Evolutionary conservation across 2,113 vertebrate species (phyloP).

Genomic region (Butastur rufipennis): DNA sequence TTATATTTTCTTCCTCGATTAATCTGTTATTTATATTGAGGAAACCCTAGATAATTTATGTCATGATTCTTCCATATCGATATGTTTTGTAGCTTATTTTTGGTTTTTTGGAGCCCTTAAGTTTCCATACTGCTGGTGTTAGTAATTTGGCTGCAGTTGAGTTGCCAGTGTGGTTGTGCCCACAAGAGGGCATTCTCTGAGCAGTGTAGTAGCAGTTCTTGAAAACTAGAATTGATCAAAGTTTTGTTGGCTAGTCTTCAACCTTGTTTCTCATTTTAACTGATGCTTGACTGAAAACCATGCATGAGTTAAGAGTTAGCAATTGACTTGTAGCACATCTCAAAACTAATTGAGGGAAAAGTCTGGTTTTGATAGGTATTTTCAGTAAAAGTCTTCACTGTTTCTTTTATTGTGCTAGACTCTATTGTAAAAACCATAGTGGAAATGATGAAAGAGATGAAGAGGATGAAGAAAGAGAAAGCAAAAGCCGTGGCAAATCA

Average conservation of each 20-base stretch:
- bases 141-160: not conserved
- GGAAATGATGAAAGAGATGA: slow-evolving; percentile 98
- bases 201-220: not conserved
- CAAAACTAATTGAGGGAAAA: not conserved
- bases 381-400: not conserved
- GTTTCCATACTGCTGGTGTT: not conserved
- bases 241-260: not conserved
- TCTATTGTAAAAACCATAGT: slow-evolving; percentile 99
- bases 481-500: slow-evolving; percentile 89
- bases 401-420: slow-evolving; percentile 72
- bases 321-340: not conserved
- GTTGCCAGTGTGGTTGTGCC: not conserved
- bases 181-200: slow-evolving; percentile 58
- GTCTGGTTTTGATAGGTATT: not conserved
- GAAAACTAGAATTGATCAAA: not conserved
- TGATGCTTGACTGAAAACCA: not conserved
- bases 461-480: slow-evolving; percentile 97
- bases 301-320: not conserved
- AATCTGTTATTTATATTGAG: not conserved
- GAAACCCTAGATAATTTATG: not conserved
- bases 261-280: not conserved
- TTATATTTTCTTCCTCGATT: not conserved
- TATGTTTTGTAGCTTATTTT: not conserved
- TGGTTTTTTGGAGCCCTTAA: fast-evolving
- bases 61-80: not conserved